phyloP scores from a whole-genome alignment of 2,113 vertebrate species.

The Nestor notabilis region DNA sequence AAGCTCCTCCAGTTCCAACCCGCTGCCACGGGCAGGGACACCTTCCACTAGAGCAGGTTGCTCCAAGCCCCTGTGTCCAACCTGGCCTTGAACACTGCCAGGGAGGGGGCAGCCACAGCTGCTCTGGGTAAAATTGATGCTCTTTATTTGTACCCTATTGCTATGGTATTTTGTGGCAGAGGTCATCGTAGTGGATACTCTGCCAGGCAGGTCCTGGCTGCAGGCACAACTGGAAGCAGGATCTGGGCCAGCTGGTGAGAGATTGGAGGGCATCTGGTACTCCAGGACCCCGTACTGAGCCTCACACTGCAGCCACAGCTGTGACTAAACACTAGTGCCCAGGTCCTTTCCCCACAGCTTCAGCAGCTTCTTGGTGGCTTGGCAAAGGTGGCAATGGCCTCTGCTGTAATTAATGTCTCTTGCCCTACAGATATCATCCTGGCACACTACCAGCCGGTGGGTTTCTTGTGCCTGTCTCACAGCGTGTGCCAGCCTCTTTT shows the following conservation, averaged over 20 bases:
- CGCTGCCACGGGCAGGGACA: not conserved
- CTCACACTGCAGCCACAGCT: not conserved
- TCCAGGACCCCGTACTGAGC: not conserved
- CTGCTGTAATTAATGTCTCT: not conserved
- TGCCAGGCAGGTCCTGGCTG: not conserved
- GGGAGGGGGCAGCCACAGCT: not conserved
- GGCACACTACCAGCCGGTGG: constrained; percentile 89
- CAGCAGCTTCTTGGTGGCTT: not conserved
- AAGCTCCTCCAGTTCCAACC: not conserved
- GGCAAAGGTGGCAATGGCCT: not conserved
- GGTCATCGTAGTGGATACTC: not conserved
- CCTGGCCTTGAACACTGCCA: not conserved
- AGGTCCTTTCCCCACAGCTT: not conserved
- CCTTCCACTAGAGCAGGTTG: not conserved
- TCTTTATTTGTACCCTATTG: not conserved
- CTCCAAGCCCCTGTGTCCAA: not conserved
- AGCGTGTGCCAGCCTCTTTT: constrained; percentile 87
- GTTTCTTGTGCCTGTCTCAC: constrained; percentile 89
- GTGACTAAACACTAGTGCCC: not conserved
- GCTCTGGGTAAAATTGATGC: not conserved
- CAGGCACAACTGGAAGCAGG: not conserved
- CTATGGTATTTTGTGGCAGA: not conserved
- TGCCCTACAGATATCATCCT: constrained; percentile 84
- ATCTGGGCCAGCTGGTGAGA: not conserved
- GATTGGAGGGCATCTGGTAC: not conserved